phyloP scores from a whole-genome alignment of 2,797 vertebrate species.

The Acomys russatus region DNA sequence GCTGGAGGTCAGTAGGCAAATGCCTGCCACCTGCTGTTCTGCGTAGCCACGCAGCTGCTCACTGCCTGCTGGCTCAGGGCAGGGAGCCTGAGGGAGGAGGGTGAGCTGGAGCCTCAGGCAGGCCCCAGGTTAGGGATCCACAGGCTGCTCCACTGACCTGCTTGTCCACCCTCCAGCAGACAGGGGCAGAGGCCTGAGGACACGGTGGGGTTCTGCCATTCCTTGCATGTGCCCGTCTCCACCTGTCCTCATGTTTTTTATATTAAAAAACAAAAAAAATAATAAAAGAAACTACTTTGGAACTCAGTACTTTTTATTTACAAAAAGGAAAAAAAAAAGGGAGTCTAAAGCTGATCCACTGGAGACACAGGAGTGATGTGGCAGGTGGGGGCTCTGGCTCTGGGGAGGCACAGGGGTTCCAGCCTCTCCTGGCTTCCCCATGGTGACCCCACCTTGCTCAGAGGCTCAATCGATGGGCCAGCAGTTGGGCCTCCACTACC shows the following conservation, averaged over 20 bases:
- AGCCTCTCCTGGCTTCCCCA: constrained; percentile 50
- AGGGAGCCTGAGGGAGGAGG: not conserved
- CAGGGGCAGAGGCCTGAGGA: constrained; percentile 59
- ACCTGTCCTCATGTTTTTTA: constrained; percentile 73
- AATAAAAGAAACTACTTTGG: constrained; percentile 83
- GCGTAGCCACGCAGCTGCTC: not conserved
- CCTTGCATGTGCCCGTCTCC: constrained; percentile 80
- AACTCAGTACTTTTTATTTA: constrained; percentile 83
- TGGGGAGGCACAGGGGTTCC: constrained; percentile 60
- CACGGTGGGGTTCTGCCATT: constrained; percentile 61
- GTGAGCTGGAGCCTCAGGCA: constrained; percentile 38
- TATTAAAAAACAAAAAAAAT: constrained; percentile 78
- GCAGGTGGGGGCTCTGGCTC: constrained; percentile 51
- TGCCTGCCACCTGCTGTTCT: not conserved
- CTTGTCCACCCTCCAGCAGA: not conserved
- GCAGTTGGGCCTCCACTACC: constrained; percentile 23
- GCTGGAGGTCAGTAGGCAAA: constrained; percentile 49
- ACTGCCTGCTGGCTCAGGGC: not conserved
- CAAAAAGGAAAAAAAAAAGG: constrained; percentile 76
- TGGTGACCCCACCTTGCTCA: constrained; percentile 32
- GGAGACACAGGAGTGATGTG: constrained; percentile 46
- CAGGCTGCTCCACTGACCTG: constrained; percentile 13
- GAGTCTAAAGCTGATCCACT: constrained; percentile 71
- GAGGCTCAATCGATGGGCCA: constrained; percentile 56
- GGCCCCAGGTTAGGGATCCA: constrained; percentile 27